Percentiles rank a stretch among this genome's conserved stretches.
These are phyloP conservation scores for Siniperca chuatsi DNA, from an alignment of 2,113 vertebrate species.

Conservation along the genomic window DNA sequence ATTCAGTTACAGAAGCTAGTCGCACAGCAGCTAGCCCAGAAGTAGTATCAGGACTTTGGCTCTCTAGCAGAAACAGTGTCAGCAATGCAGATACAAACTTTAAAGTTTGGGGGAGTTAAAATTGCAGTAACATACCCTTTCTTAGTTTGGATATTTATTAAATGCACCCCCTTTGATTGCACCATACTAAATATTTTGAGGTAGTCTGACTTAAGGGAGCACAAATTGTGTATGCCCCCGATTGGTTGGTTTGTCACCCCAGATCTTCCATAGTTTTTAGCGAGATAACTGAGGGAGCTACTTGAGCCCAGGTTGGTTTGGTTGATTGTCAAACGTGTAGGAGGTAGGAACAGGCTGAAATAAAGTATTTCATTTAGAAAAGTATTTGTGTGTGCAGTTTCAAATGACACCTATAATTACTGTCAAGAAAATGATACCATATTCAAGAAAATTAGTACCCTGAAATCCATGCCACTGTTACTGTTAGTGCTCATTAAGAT, in stretches of 20 bases:
- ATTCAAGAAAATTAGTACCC: not conserved
- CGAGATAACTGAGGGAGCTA: not conserved
- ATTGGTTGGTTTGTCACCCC: not conserved
- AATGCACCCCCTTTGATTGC: too few relatives aligned
- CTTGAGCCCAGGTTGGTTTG: not conserved
- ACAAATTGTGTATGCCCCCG: not conserved
- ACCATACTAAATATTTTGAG: too few relatives aligned
- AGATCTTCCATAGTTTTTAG: not conserved
- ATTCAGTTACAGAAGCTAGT: not conserved
- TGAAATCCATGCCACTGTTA: not conserved
- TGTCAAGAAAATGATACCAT: constrained; percentile 8
- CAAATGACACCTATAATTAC: constrained; percentile 26
- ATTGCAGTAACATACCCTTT: too few relatives aligned
- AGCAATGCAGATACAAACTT: not conserved
- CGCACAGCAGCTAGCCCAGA: not conserved
- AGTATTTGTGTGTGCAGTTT: not conserved
- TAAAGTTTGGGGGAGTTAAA: too few relatives aligned
- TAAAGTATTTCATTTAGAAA: not conserved
- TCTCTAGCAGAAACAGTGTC: not conserved
- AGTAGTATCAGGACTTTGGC: too few relatives aligned
- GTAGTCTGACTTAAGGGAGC: not conserved
- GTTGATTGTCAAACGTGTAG: not conserved
- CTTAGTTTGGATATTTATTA: too few relatives aligned
- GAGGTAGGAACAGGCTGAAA: not conserved
- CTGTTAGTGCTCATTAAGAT: constrained; percentile 11